Base-by-base conservation (phyloP, 2,888 invertebrate genomes). In the Melinaea marsaeus region DNA sequence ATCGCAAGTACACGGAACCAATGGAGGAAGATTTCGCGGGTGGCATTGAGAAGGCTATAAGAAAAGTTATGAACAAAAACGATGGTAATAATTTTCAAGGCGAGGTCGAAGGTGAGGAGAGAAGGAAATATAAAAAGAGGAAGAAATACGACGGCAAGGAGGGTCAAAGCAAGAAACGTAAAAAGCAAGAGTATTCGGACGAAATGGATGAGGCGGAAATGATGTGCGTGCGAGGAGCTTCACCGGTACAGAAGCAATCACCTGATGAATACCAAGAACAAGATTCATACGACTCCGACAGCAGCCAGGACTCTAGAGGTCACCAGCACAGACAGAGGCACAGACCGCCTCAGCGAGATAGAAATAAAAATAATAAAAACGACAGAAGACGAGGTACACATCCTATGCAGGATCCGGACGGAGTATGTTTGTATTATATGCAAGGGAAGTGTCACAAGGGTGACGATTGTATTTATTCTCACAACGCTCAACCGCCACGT, bases 381-480 rank as follows among this genome's bases (percentile, higher is more conserved):
- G 79, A 90, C 47, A 91, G 91, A 67, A 83, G 91, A 72, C 90
- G 93, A 67, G 91, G 92, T 56, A 88, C 91, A 57, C 92, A 92
- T 76, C 92, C 92, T 13, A 85, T 90, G 79, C 94, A 94, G 80
- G 94, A 94, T 77, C 91, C 93, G 5, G 95, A 95, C 66, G 93
- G 93, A 22, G 93, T 96, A 68, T 97, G 97, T 80, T 92, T 95
- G 71, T 97, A 95, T 87, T 97, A 93, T 80, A 93, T 96, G 92
- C 97, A 97, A 86, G 97, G 97, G 63, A 97, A 96, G 86, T 97
- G 97, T 82, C 94, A 95, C 75, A 94, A 94, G 90, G 95, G 96
- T 64, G 94, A 95, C 65, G 96, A 97, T 72, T 98, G 98, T 84
- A 93, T 94, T 58, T 97, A 95, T 82, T 96, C 96, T 13, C 98